Base-by-base conservation (phyloP, 2,888 invertebrate genomes). In the Drosophila engyochracea region DNA sequence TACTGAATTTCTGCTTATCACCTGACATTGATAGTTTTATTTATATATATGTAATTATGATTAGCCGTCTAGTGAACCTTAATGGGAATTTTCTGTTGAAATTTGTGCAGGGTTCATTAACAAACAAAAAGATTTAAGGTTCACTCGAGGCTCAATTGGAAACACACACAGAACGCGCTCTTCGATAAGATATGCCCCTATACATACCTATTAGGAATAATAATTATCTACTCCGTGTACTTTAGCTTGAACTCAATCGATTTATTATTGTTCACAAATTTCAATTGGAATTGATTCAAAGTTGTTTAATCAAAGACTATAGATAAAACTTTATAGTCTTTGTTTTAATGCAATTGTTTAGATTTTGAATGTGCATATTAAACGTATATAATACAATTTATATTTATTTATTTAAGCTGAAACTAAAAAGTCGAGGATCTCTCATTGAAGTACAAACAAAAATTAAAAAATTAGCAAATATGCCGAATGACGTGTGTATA, bases 111-210 rank as follows among this genome's bases (percentile, higher is more conserved):
- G 28, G 37, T 55, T 49, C 30, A 65, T 57, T 35, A 55, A 47
- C 41, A 39, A 49, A 19, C 47, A 59, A 47, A 59, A 59, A 39
- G n/a, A 4, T 6, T 68, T 60, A 58, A 81, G 65, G 54, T 73
- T 69, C 58, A 68, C 14, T 64, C 4, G 16, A 19, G 14, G 30
- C 19, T 52, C 30, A 60, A 71, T 79, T 65, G 62, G 33, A 63
- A 68, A 35, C 52, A 54, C 49, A 49, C 51, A 33, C 12, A 55
- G 57, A 61, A 63, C 62, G 54, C 51, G 54, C n/a, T 25, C 3
- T 60, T 35, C 66, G 81, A 82, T 82, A 57, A 82, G 82, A 82
- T 76, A 79, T 51, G 30, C 25, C 2, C 25, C 1, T 0, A 37
- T 0, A 37, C 60, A 52, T 58, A 25, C 39, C 71, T 54, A 69